Percentiles rank a stretch among this genome's conserved stretches.
phyloP scores from a whole-genome alignment of 2,113 vertebrate species.

The Platichthys flesus region DNA sequence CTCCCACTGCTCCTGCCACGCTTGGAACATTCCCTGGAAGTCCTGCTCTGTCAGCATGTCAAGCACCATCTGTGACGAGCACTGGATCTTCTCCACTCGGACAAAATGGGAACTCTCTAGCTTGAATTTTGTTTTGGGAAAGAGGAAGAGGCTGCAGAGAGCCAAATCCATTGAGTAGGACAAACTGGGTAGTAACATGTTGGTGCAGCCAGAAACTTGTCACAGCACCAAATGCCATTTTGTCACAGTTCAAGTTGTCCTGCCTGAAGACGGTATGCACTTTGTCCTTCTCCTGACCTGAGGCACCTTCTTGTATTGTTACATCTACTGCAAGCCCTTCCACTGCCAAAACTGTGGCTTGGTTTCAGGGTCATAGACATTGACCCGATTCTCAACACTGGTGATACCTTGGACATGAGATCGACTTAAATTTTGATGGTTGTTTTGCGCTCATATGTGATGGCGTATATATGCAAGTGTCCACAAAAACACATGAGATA shows the following conservation, averaged over 20 bases:
- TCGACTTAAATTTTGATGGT: background rate
- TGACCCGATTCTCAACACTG: background rate
- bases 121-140: background rate
- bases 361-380: background rate
- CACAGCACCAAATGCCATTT: background rate
- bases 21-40: background rate
- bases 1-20: background rate
- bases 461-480: background rate
- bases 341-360: background rate
- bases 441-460: background rate
- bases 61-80: background rate
- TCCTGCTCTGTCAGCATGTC: background rate
- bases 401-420: background rate
- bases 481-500: background rate
- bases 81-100: background rate
- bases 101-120: background rate
- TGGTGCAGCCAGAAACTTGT: background rate
- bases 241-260: background rate
- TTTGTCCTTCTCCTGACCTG: background rate
- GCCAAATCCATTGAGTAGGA: background rate
- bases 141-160: background rate
- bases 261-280: too few species aligned
- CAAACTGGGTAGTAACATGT: background rate
- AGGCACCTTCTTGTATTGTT: background rate
- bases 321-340: background rate